Evolutionary conservation across 2,113 vertebrate genomes (phyloP), one percentile per base, ranked within the genome.

Genomic region (Rhadina sibilatrix): DNA sequence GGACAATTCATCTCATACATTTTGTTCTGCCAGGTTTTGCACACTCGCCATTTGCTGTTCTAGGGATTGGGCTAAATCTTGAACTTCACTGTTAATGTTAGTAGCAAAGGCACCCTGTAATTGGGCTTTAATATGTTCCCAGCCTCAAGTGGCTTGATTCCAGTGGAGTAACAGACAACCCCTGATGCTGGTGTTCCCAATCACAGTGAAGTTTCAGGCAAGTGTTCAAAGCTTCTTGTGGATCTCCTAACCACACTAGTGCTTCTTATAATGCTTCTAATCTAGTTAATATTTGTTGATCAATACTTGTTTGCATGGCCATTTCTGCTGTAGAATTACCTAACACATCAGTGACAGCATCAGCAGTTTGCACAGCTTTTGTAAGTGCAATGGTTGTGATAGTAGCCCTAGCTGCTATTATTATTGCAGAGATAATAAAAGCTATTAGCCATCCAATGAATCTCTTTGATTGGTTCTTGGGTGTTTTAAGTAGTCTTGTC

Each of bases 321-420:
- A 44, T 74, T 74, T 74, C 23, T 74, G 38, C 23, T 9, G 6
- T 44, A 74, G 7, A 57, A 28, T 35, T 46, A 35, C 53, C 24
- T 22, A 57, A 35, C 53, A 22, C 19, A 46, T 35, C 2, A 46
- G 42, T 1, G 2, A 74, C 31, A 74, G 31, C 52, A 74, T n/a
- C 31, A 74, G 31, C 25, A 75, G 33, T 75, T 57, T 75, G 14
- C 33, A 57, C 19, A 46, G 40, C 40, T 35, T 57, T 74, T 35
- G 24, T 57, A 28, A 27, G 25, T 15, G 3, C 38, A 4, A 1
- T 74, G 1, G 1, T 46, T 74, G 71, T 3, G 0, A 74, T 35
- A 74, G 31, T 18, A 57, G 31, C 31, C 0, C 0, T 15, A 50
- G 19, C 19, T 35, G 33, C 24, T 74, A 15, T 75, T 46, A 35